These are phyloP conservation scores for Zaprionus ornatus DNA, from an alignment of 1,140 invertebrate species.

Conservation along the genomic window DNA sequence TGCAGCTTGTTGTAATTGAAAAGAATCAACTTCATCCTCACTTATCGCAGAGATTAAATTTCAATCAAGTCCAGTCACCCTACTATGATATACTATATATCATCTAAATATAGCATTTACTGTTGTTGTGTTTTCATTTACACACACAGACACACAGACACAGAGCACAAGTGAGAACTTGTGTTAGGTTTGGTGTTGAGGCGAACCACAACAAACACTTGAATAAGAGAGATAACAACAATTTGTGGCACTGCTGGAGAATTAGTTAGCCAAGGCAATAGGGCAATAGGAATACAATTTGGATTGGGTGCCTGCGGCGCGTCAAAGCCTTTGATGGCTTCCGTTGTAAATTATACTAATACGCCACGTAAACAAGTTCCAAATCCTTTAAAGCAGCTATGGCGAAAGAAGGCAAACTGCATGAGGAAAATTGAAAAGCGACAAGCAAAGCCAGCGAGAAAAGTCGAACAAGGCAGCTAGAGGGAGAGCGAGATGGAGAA, in stretches of 20 bases:
- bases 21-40: conserved; percentile 8
- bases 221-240: conserved; percentile 30
- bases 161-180: not conserved
- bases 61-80: conserved; percentile 12
- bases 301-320: conserved; percentile 59
- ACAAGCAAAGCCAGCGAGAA: conserved; percentile 6
- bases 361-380: conserved; percentile 77
- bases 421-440: conserved; percentile 51
- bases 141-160: not conserved
- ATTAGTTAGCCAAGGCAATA: conserved; percentile 65
- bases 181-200: conserved; percentile 29
- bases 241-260: conserved; percentile 45
- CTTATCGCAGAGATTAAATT: conserved; percentile 7
- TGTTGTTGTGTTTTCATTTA: conserved; percentile 16
- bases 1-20: conserved; percentile 4
- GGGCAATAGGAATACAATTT: conserved; percentile 70
- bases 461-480: too few species aligned
- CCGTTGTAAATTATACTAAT: conserved; percentile 76
- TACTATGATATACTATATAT: not conserved
- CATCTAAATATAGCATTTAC: not conserved
- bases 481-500: not conserved
- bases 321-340: conserved; percentile 76
- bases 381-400: conserved; percentile 74
- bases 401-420: conserved; percentile 26
- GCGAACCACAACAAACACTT: conserved; percentile 37